phyloP scores from a whole-genome alignment of 2,888 invertebrate species.

The Argyresthia goedartella region DNA sequence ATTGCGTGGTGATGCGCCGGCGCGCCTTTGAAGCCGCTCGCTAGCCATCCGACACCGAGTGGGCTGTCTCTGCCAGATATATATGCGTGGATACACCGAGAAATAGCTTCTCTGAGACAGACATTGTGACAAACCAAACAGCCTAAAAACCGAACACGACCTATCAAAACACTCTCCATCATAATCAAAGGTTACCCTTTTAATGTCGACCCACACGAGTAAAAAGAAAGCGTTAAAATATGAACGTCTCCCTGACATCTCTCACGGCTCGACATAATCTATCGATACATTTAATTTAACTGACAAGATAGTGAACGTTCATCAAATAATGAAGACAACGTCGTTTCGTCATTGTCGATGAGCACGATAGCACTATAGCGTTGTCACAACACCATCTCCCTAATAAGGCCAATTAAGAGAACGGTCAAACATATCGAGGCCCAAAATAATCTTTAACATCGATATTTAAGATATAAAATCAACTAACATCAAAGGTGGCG shows the following conservation, averaged over 20 bases:
- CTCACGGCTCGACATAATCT: constrained; percentile 65
- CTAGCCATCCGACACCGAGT: constrained; percentile 42
- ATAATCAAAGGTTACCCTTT: constrained; percentile 1
- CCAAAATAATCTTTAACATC: constrained; percentile 41
- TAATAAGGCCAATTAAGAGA: constrained; percentile 70
- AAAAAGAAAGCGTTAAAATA: not conserved
- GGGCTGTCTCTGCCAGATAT: constrained; percentile 48
- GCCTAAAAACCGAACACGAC: too few species aligned
- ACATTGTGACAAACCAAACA: too few species aligned
- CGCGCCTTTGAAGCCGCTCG: constrained; percentile 27
- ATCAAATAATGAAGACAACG: constrained; percentile 71
- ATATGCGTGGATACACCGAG: constrained; percentile 36
- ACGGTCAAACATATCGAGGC: constrained; percentile 30
- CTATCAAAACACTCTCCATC: not conserved
- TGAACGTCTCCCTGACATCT: constrained; percentile 12
- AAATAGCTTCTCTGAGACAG: constrained; percentile 9
- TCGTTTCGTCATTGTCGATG: constrained; percentile 72
- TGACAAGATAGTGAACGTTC: constrained; percentile 70
- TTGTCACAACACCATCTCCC: constrained; percentile 70
- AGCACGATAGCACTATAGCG: constrained; percentile 66
- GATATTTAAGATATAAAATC: constrained; percentile 27
- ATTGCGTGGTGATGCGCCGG: constrained; percentile 49
- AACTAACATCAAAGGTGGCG: constrained; percentile 17
- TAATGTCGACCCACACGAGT: constrained; percentile 3
- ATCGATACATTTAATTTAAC: constrained; percentile 70